Evolutionary conservation across 2,113 vertebrate genomes (phyloP).

Genomic region (Sinocyclocheilus rhinocerous): DNA sequence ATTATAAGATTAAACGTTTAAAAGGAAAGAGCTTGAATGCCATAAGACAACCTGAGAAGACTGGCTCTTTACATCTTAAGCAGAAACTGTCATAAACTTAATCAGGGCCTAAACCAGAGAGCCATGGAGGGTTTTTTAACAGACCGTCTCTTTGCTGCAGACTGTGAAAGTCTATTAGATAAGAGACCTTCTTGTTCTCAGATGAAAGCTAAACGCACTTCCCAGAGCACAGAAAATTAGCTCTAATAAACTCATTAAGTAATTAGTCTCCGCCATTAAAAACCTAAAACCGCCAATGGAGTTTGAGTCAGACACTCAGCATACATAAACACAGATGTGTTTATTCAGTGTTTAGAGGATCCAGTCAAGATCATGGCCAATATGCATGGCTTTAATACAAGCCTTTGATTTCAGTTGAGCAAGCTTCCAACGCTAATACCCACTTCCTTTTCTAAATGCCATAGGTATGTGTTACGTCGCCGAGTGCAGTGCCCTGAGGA

Average conservation of each 20-base stretch:
- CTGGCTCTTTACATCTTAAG: background rate
- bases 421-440: slow-evolving; percentile 33
- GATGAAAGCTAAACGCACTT: slow-evolving; percentile 59
- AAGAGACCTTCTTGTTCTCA: slow-evolving; percentile 65
- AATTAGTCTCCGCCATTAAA: slow-evolving; percentile 58
- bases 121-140: background rate
- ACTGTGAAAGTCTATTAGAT: slow-evolving; percentile 43
- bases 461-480: slow-evolving; percentile 61
- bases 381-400: slow-evolving; percentile 23
- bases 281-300: slow-evolving; percentile 64
- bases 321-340: slow-evolving; percentile 66
- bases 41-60: background rate
- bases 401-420: slow-evolving; percentile 37
- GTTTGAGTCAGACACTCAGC: slow-evolving; percentile 53
- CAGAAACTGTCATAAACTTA: slow-evolving; percentile 3
- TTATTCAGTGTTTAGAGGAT: slow-evolving; percentile 52
- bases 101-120: background rate
- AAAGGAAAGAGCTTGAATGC: background rate
- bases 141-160: slow-evolving; percentile 20
- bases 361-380: slow-evolving; percentile 27
- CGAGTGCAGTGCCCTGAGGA: slow-evolving; percentile 63
- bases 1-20: background rate
- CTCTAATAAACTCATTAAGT: slow-evolving; percentile 69
- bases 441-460: slow-evolving; percentile 50
- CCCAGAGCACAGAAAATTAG: slow-evolving; percentile 65